Base-by-base conservation (phyloP, 2,888 invertebrate species). In the Anoplius nigerrimus region DNA sequence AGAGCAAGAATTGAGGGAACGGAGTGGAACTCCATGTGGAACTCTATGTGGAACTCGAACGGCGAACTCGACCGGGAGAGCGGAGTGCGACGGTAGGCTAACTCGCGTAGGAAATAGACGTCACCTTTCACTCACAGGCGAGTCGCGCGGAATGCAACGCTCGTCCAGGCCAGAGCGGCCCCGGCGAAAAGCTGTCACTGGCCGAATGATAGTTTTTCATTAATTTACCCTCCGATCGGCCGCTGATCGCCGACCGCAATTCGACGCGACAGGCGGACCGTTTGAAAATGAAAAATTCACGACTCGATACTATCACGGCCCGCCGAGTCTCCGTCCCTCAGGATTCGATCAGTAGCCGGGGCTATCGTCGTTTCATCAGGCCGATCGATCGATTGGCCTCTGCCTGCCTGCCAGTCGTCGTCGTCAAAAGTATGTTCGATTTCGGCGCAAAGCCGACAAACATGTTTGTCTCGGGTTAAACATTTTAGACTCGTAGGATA, bases 281-380 rank as follows among this genome's bases (percentile, higher is more conserved):
- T 56, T 62, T 18, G 43, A 59, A 45, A 45, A 62, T 70, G 66
- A 70, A 70, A 70, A 63, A 60, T 70, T 70, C 56, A 67, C 62
- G 52, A 66, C 21, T 48, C 52, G 18, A 45, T n/a, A 54, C 51
- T 34, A 56, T 8, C 55, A 16, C 60, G 53, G 51, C 51, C 34
- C 53, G 56, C 57, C 66, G 43, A 20, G 48, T 66, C 27, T 51
- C 18, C 21, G 18, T 61, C 58, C 53, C 21, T 46, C 48, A 11
- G 13, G 48, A 62, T 46, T 70, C 27, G 24, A 67, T 70, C 62
- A 59, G 52, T 34, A 27, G 34, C 34, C 34, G 34, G n/a, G n/a
- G 43, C 22, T 22, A 69, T 66, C 66, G 62, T 58, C 51, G 58
- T 45, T 69, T 60, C 55, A 62, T 56, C 46, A 51, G 56, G 20